Evolutionary conservation across 2,113 vertebrate genomes (phyloP).

Genomic region (Thinocorus orbignyianus): DNA sequence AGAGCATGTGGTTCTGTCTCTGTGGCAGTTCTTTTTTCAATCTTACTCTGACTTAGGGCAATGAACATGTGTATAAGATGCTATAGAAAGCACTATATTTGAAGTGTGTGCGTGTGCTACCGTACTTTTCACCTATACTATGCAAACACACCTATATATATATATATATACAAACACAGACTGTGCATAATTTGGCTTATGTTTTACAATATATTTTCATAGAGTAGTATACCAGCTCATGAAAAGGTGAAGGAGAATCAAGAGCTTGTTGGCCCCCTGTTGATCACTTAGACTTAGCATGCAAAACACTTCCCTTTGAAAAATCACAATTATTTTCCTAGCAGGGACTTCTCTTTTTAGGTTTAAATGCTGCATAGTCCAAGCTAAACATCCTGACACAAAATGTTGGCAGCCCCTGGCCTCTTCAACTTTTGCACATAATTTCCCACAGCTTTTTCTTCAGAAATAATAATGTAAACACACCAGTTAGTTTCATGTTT

Average conservation of each 20-base stretch:
- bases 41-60: not conserved
- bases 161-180: not conserved
- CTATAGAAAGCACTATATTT: not conserved
- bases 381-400: not conserved
- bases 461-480: not conserved
- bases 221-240: not conserved
- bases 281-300: not conserved
- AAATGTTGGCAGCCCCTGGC: not conserved
- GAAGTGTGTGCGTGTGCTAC: not conserved
- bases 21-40: not conserved
- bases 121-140: not conserved
- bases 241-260: not conserved
- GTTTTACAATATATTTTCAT: not conserved
- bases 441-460: not conserved
- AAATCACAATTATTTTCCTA: not conserved
- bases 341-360: not conserved
- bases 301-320: not conserved
- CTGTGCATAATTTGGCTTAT: not conserved
- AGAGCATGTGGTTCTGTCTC: not conserved
- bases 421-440: not conserved
- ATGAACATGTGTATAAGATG: not conserved
- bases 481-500: not conserved
- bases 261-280: not conserved
- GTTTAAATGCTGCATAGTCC: not conserved
- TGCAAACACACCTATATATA: too few relatives aligned